Conservation (phyloP, 92 coral and sea anemone genomes). For the Anthopleura xanthogrammica region DNA sequence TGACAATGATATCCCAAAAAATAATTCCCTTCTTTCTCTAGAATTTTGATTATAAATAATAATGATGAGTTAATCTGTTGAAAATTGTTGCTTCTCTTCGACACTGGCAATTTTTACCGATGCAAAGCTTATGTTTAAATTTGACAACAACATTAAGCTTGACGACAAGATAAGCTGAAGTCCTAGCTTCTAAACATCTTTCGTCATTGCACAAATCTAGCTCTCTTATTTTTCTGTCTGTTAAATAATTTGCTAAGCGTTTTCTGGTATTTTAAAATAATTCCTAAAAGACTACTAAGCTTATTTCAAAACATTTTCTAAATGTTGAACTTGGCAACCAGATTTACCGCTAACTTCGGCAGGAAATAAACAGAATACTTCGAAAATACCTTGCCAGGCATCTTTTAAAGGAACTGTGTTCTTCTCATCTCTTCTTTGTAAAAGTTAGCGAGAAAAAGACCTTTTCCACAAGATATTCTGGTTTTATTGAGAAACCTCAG, state of each 20-base stretch:
- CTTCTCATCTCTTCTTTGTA: conserved; percentile 27
- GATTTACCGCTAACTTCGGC: neutral
- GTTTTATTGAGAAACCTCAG: conserved; percentile 45
- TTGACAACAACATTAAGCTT: neutral
- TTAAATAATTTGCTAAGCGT: neutral
- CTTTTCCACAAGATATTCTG: conserved; percentile 10
- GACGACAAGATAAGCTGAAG: neutral
- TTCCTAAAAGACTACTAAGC: neutral
- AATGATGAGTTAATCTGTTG: too few species aligned
- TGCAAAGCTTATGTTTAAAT: neutral
- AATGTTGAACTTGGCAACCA: conserved; percentile 57
- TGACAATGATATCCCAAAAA: too few species aligned
- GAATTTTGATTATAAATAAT: too few species aligned
- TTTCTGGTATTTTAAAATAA: neutral
- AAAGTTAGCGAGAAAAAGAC: conserved; percentile 4
- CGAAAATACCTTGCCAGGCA: conserved; percentile 68
- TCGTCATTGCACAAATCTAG: too few species aligned
- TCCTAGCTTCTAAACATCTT: too few species aligned
- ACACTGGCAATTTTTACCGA: too few species aligned
- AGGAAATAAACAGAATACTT: conserved; percentile 1
- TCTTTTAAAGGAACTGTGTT: conserved; percentile 35
- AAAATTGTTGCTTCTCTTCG: too few species aligned
- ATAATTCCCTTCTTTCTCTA: too few species aligned
- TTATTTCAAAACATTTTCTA: neutral
- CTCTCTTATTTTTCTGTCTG: too few species aligned